phyloP scores from a whole-genome alignment of 2,113 vertebrate species.

The human region DNA sequence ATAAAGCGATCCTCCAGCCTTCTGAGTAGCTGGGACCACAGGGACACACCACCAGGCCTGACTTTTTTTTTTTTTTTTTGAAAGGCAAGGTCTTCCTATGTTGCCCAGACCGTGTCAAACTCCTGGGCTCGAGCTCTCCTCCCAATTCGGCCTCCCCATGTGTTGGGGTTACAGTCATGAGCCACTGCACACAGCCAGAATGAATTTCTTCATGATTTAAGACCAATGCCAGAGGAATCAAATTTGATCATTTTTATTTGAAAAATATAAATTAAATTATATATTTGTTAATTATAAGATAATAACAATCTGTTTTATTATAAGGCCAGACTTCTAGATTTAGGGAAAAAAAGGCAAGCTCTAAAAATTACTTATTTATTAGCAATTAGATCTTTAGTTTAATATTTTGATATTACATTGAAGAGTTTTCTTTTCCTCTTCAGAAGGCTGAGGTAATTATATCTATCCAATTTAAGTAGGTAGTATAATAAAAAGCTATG shows the following conservation, averaged over 20 bases:
- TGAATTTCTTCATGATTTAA: slow-evolving; percentile 55
- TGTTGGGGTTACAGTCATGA: no score
- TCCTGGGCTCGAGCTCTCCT: no score
- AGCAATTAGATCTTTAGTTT: slow-evolving; percentile 7
- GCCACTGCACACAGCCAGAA: background rate
- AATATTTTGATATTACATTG: slow-evolving; percentile 24
- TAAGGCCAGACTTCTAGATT: background rate
- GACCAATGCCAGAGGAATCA: slow-evolving; percentile 59
- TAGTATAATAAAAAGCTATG: background rate
- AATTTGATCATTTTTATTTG: slow-evolving; percentile 1
- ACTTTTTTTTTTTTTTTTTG: no score
- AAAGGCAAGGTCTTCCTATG: no score
- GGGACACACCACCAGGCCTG: no score
- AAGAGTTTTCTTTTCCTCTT: background rate
- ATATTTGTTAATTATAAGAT: slow-evolving; percentile 53
- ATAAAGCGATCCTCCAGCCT: no score
- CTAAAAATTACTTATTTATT: background rate
- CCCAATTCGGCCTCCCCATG: no score
- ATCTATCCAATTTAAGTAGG: background rate
- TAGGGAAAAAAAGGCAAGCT: background rate
- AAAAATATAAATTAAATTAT: slow-evolving; percentile 43
- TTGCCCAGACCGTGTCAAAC: no score
- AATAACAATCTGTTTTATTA: slow-evolving; percentile 18
- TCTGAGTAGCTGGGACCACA: no score
- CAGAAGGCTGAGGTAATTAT: slow-evolving; percentile 11